A percentile compares a stretch with the other conserved stretches of the same genome.
phyloP scores from a whole-genome alignment of 1,140 invertebrate species.

The Cherax quadricarinatus region DNA sequence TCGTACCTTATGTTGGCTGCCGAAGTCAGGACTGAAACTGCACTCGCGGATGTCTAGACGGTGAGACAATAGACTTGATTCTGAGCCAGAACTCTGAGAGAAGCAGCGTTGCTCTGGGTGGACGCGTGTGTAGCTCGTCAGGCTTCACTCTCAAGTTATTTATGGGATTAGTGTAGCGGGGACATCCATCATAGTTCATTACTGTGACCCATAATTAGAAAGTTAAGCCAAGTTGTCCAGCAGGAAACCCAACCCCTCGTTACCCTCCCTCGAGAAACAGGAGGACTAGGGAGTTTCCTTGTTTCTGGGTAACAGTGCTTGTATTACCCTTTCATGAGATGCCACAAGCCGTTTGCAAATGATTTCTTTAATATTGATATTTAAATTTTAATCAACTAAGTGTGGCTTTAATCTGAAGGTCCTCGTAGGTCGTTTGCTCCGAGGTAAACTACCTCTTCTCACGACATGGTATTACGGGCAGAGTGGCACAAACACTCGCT shows the following conservation, averaged over 20 bases:
- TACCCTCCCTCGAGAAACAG: not conserved
- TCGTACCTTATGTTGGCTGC: not conserved
- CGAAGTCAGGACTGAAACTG: not conserved
- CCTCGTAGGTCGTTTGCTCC: not conserved
- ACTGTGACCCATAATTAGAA: not conserved
- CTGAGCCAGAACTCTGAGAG: not conserved
- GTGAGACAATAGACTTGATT: not conserved
- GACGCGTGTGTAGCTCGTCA: not conserved
- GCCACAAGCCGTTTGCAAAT: no score
- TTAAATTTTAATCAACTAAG: not conserved
- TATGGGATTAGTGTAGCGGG: not conserved
- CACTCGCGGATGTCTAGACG: not conserved
- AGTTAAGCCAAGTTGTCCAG: not conserved
- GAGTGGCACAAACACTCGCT: no score
- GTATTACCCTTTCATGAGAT: no score
- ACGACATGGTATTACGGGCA: not conserved
- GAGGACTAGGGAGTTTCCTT: no score
- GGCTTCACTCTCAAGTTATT: not conserved
- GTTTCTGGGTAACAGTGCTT: no score
- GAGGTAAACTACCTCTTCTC: not conserved
- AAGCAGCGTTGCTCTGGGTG: not conserved
- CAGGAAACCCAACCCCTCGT: not conserved
- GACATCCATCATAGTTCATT: not conserved
- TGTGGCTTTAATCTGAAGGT: not conserved
- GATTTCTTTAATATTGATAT: not conserved